A percentile compares a stretch with the other conserved stretches of the same genome.
Conservation (phyloP, 2,113 vertebrate genomes). For the Narcine bancroftii region DNA sequence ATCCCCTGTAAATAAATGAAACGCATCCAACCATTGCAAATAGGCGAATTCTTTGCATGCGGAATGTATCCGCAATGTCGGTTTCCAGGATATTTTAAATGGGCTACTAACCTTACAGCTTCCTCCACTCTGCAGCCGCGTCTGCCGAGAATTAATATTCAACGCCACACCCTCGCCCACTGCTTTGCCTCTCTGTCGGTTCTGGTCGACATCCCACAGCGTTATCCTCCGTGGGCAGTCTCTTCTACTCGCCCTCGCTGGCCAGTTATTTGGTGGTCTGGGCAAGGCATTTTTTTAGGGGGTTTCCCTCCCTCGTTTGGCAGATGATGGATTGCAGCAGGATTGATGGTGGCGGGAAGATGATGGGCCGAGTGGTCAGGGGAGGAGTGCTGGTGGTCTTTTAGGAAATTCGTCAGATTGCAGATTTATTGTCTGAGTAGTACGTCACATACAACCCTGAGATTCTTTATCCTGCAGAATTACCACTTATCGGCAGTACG, state of each 20-base stretch:
- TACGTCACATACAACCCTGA: too few species aligned
- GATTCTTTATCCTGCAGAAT: too few species aligned
- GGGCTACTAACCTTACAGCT: slow-evolving; percentile 5
- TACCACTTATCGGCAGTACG: too few species aligned
- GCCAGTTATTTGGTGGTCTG: background rate
- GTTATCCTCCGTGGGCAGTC: background rate
- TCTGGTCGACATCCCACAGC: background rate
- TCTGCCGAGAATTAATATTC: background rate
- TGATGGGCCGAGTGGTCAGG: background rate
- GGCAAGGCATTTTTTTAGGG: too few species aligned
- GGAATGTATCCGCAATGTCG: background rate
- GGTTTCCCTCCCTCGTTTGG: background rate
- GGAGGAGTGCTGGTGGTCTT: too few species aligned
- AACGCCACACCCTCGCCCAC: background rate
- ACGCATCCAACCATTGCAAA: background rate
- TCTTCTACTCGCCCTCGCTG: background rate
- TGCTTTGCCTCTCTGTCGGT: background rate
- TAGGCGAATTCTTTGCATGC: background rate
- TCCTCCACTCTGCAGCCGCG: background rate
- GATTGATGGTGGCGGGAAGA: background rate
- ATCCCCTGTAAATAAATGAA: too few species aligned
- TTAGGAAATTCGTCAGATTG: too few species aligned
- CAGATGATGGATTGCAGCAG: background rate
- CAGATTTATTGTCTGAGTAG: too few species aligned
- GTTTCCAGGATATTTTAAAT: background rate